phyloP scores from a whole-genome alignment of 2,113 vertebrate species.

The Merops nubicus region DNA sequence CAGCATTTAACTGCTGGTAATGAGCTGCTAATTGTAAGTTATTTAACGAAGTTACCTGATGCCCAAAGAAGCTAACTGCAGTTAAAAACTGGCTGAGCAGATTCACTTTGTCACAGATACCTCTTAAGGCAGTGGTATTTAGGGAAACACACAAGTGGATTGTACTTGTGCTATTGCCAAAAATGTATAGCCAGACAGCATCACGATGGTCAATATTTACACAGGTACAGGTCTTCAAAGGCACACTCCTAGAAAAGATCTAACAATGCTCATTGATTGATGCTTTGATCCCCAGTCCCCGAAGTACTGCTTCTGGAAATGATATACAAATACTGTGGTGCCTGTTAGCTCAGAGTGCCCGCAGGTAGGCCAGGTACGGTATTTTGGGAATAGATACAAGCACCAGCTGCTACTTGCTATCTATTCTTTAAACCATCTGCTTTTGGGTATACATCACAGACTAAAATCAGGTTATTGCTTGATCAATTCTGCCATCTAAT shows the following conservation, averaged over 20 bases:
- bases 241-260: background rate
- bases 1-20: background rate
- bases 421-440: background rate
- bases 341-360: background rate
- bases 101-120: background rate
- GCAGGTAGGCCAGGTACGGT: background rate
- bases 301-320: slow-evolving; percentile 35
- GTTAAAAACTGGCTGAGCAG: background rate
- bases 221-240: slow-evolving; percentile 31
- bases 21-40: background rate
- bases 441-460: background rate
- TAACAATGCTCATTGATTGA: slow-evolving; percentile 1
- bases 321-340: background rate
- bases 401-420: background rate
- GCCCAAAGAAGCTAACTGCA: background rate
- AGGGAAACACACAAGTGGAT: background rate
- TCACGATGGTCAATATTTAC: slow-evolving; percentile 20
- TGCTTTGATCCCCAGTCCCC: background rate
- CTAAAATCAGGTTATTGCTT: slow-evolving; percentile 19
- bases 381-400: background rate
- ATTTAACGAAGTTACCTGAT: background rate
- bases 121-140: background rate
- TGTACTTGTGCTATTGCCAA: background rate
- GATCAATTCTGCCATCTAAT: slow-evolving; percentile 79
- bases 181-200: background rate